Conservation (phyloP, 2,797 vertebrate species). For the Lophotriccus pileatus region DNA sequence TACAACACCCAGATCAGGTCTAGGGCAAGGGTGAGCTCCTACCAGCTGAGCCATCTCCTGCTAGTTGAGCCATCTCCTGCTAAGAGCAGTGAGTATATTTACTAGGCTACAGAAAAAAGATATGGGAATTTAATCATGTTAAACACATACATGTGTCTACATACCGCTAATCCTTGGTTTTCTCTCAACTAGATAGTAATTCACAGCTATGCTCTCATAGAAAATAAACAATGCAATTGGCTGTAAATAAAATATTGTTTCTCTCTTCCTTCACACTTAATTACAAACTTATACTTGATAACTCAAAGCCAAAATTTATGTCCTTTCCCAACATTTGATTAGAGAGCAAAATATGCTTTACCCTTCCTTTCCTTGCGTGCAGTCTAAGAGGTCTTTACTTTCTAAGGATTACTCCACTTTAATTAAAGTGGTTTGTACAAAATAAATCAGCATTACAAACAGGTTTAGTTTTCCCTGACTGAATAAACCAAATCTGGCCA, state of each 20-base stretch:
- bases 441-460: slow-evolving; percentile 57
- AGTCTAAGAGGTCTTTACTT: slow-evolving; percentile 23
- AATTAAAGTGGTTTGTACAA: slow-evolving; percentile 19
- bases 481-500: slow-evolving; percentile 46
- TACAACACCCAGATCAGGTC: fast-evolving
- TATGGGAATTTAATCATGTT: background rate
- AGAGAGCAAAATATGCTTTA: background rate
- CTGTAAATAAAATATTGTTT: background rate
- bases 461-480: slow-evolving; percentile 24
- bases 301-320: background rate
- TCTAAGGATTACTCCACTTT: slow-evolving; percentile 26
- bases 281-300: background rate
- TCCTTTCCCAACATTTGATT: background rate
- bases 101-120: background rate
- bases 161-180: background rate
- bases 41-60: no score
- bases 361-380: background rate
- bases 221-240: background rate
- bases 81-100: background rate
- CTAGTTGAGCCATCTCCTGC: fast-evolving
- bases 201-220: background rate
- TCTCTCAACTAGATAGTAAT: background rate
- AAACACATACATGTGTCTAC: background rate
- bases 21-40: fast-evolving
- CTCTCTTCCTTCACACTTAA: background rate